phyloP scores from a whole-genome alignment of 2,888 invertebrate species.

The Dicyrtoma fusca region DNA sequence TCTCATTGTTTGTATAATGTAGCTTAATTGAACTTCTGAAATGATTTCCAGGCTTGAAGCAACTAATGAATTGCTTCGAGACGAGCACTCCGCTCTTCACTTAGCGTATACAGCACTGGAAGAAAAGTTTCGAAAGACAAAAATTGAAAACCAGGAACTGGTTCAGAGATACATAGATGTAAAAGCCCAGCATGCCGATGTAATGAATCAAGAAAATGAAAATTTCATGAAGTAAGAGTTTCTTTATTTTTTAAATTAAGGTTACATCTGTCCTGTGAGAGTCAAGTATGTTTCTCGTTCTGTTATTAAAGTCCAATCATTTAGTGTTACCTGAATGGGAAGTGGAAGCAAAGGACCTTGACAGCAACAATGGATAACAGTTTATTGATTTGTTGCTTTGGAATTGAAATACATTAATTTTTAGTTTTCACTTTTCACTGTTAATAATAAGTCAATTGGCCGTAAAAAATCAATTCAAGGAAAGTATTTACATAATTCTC shows the following conservation, averaged over 20 bases:
- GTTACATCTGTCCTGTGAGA: slow-evolving; percentile 16
- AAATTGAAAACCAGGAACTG: slow-evolving; percentile 83
- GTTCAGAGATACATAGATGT: slow-evolving; percentile 86
- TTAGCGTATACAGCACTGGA: slow-evolving; percentile 87
- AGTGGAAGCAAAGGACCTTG: too few species aligned
- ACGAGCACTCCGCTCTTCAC: slow-evolving; percentile 93
- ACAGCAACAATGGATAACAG: too few species aligned
- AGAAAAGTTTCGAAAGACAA: slow-evolving; percentile 80
- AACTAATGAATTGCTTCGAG: slow-evolving; percentile 83
- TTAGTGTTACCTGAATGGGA: too few species aligned
- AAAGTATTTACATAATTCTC: too few species aligned
- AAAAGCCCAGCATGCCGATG: slow-evolving; percentile 93
- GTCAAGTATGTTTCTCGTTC: too few species aligned
- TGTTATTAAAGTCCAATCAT: too few species aligned
- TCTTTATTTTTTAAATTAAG: too few species aligned
- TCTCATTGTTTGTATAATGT: background rate
- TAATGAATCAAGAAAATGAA: slow-evolving; percentile 96
- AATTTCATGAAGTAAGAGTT: slow-evolving; percentile 77
- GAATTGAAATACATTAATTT: too few species aligned
- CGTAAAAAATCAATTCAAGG: too few species aligned
- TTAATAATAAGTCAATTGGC: too few species aligned
- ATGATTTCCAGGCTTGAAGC: slow-evolving; percentile 66
- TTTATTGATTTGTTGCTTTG: too few species aligned
- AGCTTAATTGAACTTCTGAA: background rate
- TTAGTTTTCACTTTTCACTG: too few species aligned